Percentiles rank a stretch among this genome's conserved stretches.
phyloP scores from a whole-genome alignment of 2,888 invertebrate species.

The Patella pellucida region DNA sequence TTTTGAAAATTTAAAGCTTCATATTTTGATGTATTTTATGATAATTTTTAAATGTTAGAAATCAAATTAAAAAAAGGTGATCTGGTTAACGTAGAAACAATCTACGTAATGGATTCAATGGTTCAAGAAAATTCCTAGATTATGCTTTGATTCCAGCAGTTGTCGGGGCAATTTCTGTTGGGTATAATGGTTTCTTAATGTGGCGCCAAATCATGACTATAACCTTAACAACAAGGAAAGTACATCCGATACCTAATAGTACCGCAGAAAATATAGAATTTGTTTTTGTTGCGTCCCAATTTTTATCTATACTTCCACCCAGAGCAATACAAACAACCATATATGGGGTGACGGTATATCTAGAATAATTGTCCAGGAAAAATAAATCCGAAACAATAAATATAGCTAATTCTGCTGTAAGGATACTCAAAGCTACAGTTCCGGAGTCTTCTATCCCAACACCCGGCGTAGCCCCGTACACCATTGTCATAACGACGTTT shows the following conservation, averaged over 20 bases:
- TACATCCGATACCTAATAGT: constrained; percentile 40
- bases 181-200: constrained; percentile 23
- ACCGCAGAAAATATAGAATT: constrained; percentile 56
- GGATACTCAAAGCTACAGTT: constrained; percentile 52
- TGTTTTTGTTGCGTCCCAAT: constrained; percentile 46
- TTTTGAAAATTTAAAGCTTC: no score
- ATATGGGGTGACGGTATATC: constrained; percentile 67
- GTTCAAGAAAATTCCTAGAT: no score
- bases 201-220: constrained; percentile 40
- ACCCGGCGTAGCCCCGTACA: constrained; percentile 34
- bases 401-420: constrained; percentile 49
- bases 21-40: no score
- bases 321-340: constrained; percentile 60
- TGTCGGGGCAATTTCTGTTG: no score
- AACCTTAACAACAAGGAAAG: constrained; percentile 34
- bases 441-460: constrained; percentile 34
- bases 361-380: constrained; percentile 57
- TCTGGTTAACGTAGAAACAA: no score
- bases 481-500: constrained; percentile 60
- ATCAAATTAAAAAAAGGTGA: no score
- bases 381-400: constrained; percentile 60
- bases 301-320: constrained; percentile 53
- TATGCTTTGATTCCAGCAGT: no score
- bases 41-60: no score
- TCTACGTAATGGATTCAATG: no score